Evolutionary conservation across 2,797 vertebrate species (phyloP), one percentile per base, ranked within the genome.

Genomic region (Todus mexicanus): DNA sequence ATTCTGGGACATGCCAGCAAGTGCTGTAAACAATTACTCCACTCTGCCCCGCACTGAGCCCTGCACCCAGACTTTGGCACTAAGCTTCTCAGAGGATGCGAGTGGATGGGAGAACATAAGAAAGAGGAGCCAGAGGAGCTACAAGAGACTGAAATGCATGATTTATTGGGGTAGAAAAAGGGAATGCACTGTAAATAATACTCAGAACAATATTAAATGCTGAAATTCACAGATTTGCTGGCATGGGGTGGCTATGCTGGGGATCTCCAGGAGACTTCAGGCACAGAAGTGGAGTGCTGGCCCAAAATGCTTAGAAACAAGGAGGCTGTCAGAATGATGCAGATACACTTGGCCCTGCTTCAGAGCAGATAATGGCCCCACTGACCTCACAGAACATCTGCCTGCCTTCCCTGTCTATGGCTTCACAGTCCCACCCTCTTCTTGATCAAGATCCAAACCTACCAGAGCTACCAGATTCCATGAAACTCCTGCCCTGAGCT

Each of bases 1-100:
- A 70, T 73, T 76, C 71, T 88, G 53, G 92, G 95, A 92, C 90
- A 86, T n/a, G 81, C 35, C 83, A 88, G 70, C 35, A 92, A 81
- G 56, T 5, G 4, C 77, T 91, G 68, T 33, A 76, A 93, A 93
- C 91, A 96, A 92, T 91, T 78, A 12, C 15, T 81, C 43, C 0
- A 11, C 76, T 92, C 89, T 91, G 65, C 65, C 61, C 35, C 4
- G 3, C 47, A 22, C 10, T 48, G 35, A 70, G 47, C 51, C 31
- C 70, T 54, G 54, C 3, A 2, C 51, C 61, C 53, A 56, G 80
- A 48, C 35, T 77, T 94, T 86, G 91, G 85, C 91, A 87, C 31
- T 40, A 68, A 35, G 21, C 73, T 74, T 53, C 48, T 51, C 61
- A 40, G 50, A 75, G 31, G 53, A n/a, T 21, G 27, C 33, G 5